These are phyloP conservation scores for Lota lota DNA, from an alignment of 2,113 vertebrate genomes.

Conservation along the genomic window DNA sequence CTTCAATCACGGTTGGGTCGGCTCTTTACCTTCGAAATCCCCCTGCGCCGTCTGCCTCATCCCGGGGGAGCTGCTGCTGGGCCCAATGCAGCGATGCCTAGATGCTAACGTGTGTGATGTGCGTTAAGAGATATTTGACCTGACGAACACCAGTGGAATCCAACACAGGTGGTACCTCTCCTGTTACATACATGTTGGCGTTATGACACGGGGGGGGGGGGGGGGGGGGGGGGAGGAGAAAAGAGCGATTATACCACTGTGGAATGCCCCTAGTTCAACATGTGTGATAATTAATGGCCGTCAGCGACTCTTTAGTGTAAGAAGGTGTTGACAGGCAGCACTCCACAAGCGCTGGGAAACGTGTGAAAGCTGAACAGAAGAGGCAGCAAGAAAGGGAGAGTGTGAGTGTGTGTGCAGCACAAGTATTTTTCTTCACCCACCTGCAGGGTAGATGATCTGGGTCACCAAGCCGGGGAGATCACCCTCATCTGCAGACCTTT, in stretches of 20 bases:
- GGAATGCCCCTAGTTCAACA: constrained; percentile 67
- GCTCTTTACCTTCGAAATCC: no score
- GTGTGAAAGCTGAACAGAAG: constrained; percentile 47
- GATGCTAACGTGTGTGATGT: no score
- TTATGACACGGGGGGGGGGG: constrained; percentile 1
- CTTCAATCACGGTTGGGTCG: no score
- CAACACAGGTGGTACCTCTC: constrained; percentile 42
- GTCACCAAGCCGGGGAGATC: constrained; percentile 40
- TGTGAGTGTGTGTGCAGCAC: not conserved
- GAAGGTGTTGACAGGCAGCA: constrained; percentile 67
- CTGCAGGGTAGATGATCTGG: constrained; percentile 34
- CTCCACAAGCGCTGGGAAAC: constrained; percentile 63
- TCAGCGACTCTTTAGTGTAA: constrained; percentile 65
- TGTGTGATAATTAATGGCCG: constrained; percentile 72
- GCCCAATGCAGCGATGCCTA: no score
- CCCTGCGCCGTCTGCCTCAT: no score
- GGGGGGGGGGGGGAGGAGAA: not conserved
- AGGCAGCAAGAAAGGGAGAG: constrained; percentile 30
- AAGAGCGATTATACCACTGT: constrained; percentile 26
- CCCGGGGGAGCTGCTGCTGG: no score
- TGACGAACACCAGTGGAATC: constrained; percentile 43
- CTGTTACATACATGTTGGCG: constrained; percentile 1
- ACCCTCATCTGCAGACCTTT: constrained; percentile 38
- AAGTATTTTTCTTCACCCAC: not conserved
- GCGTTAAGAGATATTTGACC: not conserved